Evolutionary conservation across 2,113 vertebrate genomes (phyloP).

Genomic region (Oophaga pumilio): DNA sequence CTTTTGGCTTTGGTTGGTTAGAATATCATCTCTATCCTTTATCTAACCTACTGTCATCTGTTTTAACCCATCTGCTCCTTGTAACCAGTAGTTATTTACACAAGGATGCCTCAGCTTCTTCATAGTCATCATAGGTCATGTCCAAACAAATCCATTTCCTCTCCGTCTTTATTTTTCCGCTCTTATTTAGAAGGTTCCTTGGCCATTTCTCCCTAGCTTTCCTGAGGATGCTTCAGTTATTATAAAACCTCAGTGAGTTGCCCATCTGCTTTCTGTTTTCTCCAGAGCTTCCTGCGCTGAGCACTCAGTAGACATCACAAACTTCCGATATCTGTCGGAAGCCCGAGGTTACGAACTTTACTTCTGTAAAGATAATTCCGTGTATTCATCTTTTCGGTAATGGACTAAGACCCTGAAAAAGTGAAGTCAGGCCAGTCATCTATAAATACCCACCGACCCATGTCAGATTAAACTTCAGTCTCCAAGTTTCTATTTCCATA

Average conservation of each 20-base stretch:
- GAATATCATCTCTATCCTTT: background rate
- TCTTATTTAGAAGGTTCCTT: slow-evolving; percentile 10
- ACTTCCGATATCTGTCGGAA: slow-evolving; percentile 35
- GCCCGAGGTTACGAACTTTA: slow-evolving; percentile 4
- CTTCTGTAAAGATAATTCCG: background rate
- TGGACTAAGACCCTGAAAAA: too few species aligned
- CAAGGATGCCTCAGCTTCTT: background rate
- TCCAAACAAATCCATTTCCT: slow-evolving; percentile 14
- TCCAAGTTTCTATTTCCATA: background rate
- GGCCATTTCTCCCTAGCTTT: slow-evolving; percentile 4
- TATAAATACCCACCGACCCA: slow-evolving; percentile 9
- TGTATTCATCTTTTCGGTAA: background rate
- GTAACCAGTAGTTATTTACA: background rate
- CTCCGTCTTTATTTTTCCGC: slow-evolving; percentile 12
- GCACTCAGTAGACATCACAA: slow-evolving; percentile 29
- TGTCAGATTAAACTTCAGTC: background rate
- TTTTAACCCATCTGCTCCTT: background rate
- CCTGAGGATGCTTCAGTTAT: slow-evolving; percentile 48
- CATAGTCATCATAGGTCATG: background rate
- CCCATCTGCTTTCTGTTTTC: slow-evolving; percentile 54
- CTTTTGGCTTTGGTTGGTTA: background rate
- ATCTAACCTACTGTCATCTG: background rate
- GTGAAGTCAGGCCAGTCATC: background rate
- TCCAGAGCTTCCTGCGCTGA: slow-evolving; percentile 44
- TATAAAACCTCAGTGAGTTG: slow-evolving; percentile 31